These are phyloP conservation scores for Scatophagus argus DNA, from an alignment of 2,113 vertebrate genomes.

Conservation along the genomic window DNA sequence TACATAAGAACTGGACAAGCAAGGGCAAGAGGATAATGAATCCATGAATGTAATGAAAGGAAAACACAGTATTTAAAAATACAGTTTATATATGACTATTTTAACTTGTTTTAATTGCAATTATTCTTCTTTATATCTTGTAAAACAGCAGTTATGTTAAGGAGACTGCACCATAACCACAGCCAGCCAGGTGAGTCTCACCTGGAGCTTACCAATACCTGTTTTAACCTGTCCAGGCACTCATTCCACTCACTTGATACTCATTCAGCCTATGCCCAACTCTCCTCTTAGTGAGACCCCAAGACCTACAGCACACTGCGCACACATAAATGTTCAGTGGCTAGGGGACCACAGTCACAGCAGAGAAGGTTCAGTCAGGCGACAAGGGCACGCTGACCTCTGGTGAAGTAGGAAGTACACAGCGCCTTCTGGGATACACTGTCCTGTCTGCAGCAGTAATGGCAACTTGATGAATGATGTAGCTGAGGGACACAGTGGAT, in stretches of 20 bases:
- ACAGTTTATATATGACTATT: neutral
- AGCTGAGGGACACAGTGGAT: slow-evolving; percentile 26
- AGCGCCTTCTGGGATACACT: slow-evolving; percentile 54
- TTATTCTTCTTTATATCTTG: neutral
- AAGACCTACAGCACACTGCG: slow-evolving; percentile 7
- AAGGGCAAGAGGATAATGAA: neutral
- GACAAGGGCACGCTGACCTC: slow-evolving; percentile 72
- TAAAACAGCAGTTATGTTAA: neutral
- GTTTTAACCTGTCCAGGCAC: too few species aligned
- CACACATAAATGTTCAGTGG: slow-evolving; percentile 38
- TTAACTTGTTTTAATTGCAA: neutral
- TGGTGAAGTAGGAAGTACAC: slow-evolving; percentile 49
- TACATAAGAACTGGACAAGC: slow-evolving; percentile 7
- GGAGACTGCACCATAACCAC: neutral
- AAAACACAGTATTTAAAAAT: neutral
- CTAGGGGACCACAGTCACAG: slow-evolving; percentile 29
- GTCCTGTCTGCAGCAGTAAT: slow-evolving; percentile 43
- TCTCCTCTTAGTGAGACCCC: slow-evolving; percentile 27
- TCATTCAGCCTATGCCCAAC: slow-evolving; percentile 18
- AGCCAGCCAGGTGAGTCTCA: neutral
- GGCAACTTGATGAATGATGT: slow-evolving; percentile 49
- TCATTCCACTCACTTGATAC: slow-evolving; percentile 26
- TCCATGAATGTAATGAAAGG: neutral
- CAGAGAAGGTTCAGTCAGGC: slow-evolving; percentile 53
- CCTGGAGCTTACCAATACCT: neutral